These are phyloP conservation scores for Drosophila birchii DNA, from an alignment of 2,888 invertebrate species.

Conservation along the genomic window DNA sequence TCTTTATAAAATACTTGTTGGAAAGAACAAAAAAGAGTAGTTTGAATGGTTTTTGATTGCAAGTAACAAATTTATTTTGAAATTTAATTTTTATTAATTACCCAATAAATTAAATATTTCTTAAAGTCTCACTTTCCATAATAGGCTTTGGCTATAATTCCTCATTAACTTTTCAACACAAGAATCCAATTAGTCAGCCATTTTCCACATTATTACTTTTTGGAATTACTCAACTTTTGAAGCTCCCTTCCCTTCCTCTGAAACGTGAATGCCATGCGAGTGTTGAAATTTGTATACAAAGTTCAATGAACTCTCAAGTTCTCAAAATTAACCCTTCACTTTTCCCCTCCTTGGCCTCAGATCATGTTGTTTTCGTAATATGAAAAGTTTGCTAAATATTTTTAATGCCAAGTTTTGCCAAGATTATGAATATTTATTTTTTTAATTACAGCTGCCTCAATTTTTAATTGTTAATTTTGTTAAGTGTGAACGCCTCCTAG, in stretches of 20 bases:
- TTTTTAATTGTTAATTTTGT: constrained; percentile 22
- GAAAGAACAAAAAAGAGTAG: background rate
- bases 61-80: background rate
- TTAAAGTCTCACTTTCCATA: background rate
- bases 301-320: constrained; percentile 51
- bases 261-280: constrained; percentile 37
- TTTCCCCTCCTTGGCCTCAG: background rate
- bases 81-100: background rate
- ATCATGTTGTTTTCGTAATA: constrained; percentile 26
- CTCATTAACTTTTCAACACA: background rate
- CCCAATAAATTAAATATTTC: background rate
- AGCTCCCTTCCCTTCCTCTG: constrained; percentile 13
- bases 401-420: constrained; percentile 40
- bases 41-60: background rate
- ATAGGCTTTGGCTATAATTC: background rate
- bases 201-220: background rate
- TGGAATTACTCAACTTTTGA: constrained; percentile 23
- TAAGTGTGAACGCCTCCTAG: constrained; percentile 12
- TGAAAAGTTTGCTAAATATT: constrained; percentile 56
- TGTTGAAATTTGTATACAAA: constrained; percentile 22
- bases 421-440: constrained; percentile 9
- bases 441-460: constrained; percentile 30
- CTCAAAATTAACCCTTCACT: constrained; percentile 34
- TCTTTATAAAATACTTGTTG: background rate
- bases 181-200: constrained; percentile 35